These are phyloP conservation scores for Metaphire vulgaris DNA, from an alignment of 1,140 invertebrate species.

Conservation along the genomic window DNA sequence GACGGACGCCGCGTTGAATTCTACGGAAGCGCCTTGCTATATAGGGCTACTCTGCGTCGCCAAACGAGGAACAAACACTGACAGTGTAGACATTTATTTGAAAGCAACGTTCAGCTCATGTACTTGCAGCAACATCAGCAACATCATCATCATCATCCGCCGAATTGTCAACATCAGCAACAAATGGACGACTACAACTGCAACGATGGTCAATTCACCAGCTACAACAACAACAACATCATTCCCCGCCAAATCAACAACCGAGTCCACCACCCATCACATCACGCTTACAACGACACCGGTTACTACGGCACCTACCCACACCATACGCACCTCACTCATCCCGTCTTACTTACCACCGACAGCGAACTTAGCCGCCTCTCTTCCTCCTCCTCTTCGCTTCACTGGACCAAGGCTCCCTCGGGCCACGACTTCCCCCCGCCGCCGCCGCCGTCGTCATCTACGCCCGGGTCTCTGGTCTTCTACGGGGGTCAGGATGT, in stretches of 20 bases:
- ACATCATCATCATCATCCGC: neutral
- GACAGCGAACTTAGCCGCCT: too few relatives aligned
- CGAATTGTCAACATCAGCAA: neutral
- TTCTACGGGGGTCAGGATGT: neutral
- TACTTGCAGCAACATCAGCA: neutral
- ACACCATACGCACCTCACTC: neutral
- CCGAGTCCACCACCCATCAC: neutral
- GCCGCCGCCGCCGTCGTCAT: too few relatives aligned
- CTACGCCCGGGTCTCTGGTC: neutral
- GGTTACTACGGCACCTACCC: neutral
- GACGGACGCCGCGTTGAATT: neutral
- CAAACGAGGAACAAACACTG: neutral
- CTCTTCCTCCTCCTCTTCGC: neutral
- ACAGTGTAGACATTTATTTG: too few relatives aligned
- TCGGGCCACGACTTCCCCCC: neutral
- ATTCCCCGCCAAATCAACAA: neutral
- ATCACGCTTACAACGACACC: neutral
- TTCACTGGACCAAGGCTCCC: neutral
- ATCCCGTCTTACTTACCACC: neutral
- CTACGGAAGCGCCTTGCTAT: neutral
- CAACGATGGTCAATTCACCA: neutral
- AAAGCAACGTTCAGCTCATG: neutral
- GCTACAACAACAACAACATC: neutral
- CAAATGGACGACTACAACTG: neutral
- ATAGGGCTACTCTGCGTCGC: too few relatives aligned